Conservation (phyloP, 2,113 vertebrate species). For the Plectropomus leopardus region DNA sequence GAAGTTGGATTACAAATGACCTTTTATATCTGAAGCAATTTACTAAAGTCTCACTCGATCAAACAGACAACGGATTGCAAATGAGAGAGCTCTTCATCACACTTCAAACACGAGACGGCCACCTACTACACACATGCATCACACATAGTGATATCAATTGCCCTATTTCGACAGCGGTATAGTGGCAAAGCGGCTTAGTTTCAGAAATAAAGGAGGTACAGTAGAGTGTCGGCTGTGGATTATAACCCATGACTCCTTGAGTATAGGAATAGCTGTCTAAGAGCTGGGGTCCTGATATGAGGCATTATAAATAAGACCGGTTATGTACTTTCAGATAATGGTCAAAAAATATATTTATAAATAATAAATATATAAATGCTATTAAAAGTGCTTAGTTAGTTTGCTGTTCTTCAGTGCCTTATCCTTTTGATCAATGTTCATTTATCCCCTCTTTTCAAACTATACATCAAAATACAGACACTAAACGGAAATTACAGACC, state of each 20-base stretch:
- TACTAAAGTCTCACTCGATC: slow-evolving; percentile 58
- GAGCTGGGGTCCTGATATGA: neutral
- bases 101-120: slow-evolving; percentile 18
- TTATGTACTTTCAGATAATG: neutral
- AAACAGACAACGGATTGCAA: slow-evolving; percentile 48
- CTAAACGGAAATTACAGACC: neutral
- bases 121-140: neutral
- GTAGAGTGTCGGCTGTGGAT: neutral
- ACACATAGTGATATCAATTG: neutral
- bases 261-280: neutral
- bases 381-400: too few relatives aligned
- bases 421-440: neutral
- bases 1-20: slow-evolving; percentile 60
- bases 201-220: neutral
- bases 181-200: slow-evolving; percentile 13
- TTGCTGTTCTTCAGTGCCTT: too few relatives aligned
- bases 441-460: neutral
- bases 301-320: neutral
- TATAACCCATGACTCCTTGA: neutral
- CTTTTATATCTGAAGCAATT: slow-evolving; percentile 66
- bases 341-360: too few relatives aligned
- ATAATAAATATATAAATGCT: too few relatives aligned
- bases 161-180: neutral
- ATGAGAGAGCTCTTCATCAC: slow-evolving; percentile 45
- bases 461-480: neutral